Conservation (phyloP, 2,113 vertebrate species). For the Cygnus atratus region DNA sequence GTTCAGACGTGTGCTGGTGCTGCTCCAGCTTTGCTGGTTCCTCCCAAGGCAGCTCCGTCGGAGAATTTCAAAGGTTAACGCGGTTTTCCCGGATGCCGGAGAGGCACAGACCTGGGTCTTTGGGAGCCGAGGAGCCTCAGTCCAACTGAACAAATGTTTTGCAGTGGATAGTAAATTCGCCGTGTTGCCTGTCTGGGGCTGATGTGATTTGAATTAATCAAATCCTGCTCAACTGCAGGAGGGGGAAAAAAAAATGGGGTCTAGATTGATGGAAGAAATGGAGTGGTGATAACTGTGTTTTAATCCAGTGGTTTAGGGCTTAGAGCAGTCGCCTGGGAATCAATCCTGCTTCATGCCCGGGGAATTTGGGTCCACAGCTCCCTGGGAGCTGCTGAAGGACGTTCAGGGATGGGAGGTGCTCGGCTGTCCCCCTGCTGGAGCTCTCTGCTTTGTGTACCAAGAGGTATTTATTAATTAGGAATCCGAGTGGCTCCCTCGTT, state of each 20-base stretch:
- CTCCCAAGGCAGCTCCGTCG: neutral
- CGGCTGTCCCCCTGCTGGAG: neutral
- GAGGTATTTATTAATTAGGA: constrained; percentile 57
- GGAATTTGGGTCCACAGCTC: neutral
- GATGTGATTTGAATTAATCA: constrained; percentile 70
- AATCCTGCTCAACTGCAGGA: neutral
- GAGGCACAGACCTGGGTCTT: neutral
- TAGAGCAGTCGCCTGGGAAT: neutral
- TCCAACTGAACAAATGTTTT: constrained; percentile 10
- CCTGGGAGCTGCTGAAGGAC: rapidly evolving
- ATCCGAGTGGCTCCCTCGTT: constrained; percentile 14
- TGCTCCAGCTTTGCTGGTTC: neutral
- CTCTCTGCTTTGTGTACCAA: constrained; percentile 35
- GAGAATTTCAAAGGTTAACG: neutral
- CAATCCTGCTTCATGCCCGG: neutral
- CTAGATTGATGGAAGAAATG: constrained; percentile 24
- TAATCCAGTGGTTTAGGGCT: constrained; percentile 60
- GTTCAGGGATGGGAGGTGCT: neutral
- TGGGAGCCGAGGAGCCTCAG: neutral
- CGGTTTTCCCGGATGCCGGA: rapidly evolving
- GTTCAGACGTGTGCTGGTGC: neutral
- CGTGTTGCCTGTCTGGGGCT: neutral
- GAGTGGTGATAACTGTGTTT: constrained; percentile 53
- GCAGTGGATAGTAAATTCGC: neutral
- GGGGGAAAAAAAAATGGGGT: neutral